A percentile compares a stretch with the other conserved stretches of the same genome.
These are phyloP conservation scores for Lophotriccus pileatus DNA, from an alignment of 2,797 vertebrate species.

Conservation along the genomic window DNA sequence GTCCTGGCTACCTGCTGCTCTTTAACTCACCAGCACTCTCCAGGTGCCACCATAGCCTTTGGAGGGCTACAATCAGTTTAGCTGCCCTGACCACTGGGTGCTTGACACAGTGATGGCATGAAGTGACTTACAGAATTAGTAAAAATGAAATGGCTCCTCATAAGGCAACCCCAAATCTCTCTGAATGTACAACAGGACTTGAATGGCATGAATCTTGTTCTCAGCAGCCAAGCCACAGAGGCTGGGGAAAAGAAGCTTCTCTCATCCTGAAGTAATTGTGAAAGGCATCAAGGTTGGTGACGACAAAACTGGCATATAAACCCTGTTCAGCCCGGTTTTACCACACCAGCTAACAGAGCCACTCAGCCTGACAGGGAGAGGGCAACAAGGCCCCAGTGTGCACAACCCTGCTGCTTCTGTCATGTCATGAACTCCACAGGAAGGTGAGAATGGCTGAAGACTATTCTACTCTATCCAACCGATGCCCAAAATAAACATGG, in stretches of 20 bases:
- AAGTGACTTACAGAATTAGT: background rate
- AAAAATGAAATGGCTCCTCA: background rate
- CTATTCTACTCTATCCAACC: background rate
- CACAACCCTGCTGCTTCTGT: background rate
- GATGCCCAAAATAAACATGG: background rate
- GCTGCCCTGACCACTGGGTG: background rate
- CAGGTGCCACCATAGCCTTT: background rate
- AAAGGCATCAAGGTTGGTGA: background rate
- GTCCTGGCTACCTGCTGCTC: background rate
- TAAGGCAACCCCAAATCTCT: background rate
- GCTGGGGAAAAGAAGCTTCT: background rate
- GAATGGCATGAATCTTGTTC: background rate
- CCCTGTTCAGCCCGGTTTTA: background rate
- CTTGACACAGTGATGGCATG: background rate
- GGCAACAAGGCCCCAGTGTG: background rate
- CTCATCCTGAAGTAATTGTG: background rate
- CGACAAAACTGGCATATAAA: background rate
- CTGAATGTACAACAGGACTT: background rate
- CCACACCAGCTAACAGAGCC: background rate
- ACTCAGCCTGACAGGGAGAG: background rate
- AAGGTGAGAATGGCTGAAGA: background rate
- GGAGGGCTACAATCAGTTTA: background rate
- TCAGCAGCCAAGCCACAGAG: background rate
- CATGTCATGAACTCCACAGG: accelerated
- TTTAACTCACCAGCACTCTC: background rate